Evolutionary conservation across 2,888 invertebrate species (phyloP).

Genomic region (Hirtodrosophila alboralis): DNA sequence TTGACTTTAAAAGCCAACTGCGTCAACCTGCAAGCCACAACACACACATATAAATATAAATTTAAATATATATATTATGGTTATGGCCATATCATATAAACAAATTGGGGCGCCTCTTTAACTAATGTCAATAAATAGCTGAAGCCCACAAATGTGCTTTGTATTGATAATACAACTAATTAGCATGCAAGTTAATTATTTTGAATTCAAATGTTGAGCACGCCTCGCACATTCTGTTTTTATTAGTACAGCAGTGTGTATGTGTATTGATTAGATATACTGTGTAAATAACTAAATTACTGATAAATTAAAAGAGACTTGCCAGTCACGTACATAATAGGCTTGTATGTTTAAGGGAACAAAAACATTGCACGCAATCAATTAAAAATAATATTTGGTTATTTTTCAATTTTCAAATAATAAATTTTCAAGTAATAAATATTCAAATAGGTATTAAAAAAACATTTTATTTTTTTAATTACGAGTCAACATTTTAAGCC

Average conservation of each 20-base stretch:
- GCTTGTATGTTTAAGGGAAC: neutral
- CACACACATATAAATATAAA: too few species aligned
- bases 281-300: constrained; percentile 30
- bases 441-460: too few species aligned
- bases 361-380: too few species aligned
- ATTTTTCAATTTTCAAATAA: too few species aligned
- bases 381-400: too few species aligned
- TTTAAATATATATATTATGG: too few species aligned
- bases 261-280: constrained; percentile 43
- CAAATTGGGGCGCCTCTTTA: constrained; percentile 29
- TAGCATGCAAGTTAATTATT: constrained; percentile 78
- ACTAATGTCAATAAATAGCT: constrained; percentile 59
- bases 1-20: constrained; percentile 26
- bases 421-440: too few species aligned
- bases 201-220: constrained; percentile 52
- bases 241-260: constrained; percentile 19
- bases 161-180: constrained; percentile 69
- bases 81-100: constrained; percentile 33
- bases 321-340: constrained; percentile 29
- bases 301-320: constrained; percentile 43
- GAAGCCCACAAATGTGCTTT: constrained; percentile 36
- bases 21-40: constrained; percentile 6
- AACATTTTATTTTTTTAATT: too few species aligned
- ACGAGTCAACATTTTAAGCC: too few species aligned
- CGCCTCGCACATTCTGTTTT: constrained; percentile 48